phyloP scores from a whole-genome alignment of 2,113 vertebrate species.

The Oryzias curvinotus region DNA sequence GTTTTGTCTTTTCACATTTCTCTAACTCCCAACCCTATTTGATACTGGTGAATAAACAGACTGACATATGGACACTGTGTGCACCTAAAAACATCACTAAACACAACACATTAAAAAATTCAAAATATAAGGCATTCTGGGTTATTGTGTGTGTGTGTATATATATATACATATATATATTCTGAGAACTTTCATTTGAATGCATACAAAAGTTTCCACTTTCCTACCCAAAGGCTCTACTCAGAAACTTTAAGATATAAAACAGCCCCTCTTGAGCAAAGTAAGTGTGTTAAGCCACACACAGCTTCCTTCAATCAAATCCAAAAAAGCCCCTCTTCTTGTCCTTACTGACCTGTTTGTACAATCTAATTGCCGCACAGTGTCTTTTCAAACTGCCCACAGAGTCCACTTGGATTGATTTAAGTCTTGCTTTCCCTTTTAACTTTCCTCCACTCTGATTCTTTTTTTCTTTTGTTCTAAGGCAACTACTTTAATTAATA shows the following conservation, averaged over 20 bases:
- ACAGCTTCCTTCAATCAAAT: conserved; percentile 11
- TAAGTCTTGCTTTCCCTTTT: conserved; percentile 21
- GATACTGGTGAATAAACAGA: too few relatives aligned
- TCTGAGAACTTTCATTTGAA: neutral
- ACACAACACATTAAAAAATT: too few relatives aligned
- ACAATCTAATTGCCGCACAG: conserved; percentile 27
- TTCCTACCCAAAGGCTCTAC: neutral
- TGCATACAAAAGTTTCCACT: too few relatives aligned
- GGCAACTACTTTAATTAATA: too few relatives aligned
- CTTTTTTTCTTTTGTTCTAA: neutral
- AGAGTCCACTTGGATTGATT: conserved; percentile 38
- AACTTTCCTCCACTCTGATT: conserved; percentile 3
- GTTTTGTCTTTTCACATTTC: too few relatives aligned
- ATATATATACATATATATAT: too few relatives aligned
- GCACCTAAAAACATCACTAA: too few relatives aligned
- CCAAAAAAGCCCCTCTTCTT: conserved; percentile 5
- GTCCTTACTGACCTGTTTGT: conserved; percentile 32
- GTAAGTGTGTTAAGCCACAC: neutral
- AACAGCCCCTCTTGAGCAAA: neutral
- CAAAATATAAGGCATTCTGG: too few relatives aligned
- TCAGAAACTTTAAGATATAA: neutral
- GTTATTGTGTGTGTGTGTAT: too few relatives aligned
- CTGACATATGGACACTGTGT: too few relatives aligned
- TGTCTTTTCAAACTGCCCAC: conserved; percentile 37
- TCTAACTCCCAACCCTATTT: too few relatives aligned